These are phyloP conservation scores for Ictalurus punctatus DNA, from an alignment of 2,113 vertebrate species.

Conservation along the genomic window DNA sequence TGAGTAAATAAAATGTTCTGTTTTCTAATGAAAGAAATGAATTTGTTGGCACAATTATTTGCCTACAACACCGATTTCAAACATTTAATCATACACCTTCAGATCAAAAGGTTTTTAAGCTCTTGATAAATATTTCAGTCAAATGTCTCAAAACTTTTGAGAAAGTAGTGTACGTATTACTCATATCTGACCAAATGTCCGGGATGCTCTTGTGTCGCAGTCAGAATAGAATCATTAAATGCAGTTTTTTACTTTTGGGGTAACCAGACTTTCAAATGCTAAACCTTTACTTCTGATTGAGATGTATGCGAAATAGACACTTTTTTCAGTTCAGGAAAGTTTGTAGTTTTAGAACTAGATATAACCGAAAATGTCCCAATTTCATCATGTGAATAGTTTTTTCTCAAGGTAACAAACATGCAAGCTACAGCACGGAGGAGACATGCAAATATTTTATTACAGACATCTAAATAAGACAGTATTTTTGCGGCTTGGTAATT, in stretches of 20 bases:
- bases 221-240: neutral
- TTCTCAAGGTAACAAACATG: neutral
- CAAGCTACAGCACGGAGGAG: neutral
- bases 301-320: neutral
- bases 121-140: too few species aligned
- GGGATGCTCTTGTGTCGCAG: neutral
- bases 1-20: too few species aligned
- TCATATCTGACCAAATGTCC: neutral
- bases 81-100: too few species aligned
- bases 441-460: neutral
- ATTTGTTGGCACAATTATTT: too few species aligned
- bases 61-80: too few species aligned
- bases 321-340: neutral
- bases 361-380: neutral
- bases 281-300: neutral
- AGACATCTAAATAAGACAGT: neutral
- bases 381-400: neutral
- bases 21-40: too few species aligned
- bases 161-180: neutral
- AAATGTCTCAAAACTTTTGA: too few species aligned
- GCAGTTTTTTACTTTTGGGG: neutral
- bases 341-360: neutral
- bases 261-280: neutral
- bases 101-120: too few species aligned
- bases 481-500: neutral